Evolutionary conservation across 2,113 vertebrate genomes (phyloP).

Genomic region (Camelus bactrianus): DNA sequence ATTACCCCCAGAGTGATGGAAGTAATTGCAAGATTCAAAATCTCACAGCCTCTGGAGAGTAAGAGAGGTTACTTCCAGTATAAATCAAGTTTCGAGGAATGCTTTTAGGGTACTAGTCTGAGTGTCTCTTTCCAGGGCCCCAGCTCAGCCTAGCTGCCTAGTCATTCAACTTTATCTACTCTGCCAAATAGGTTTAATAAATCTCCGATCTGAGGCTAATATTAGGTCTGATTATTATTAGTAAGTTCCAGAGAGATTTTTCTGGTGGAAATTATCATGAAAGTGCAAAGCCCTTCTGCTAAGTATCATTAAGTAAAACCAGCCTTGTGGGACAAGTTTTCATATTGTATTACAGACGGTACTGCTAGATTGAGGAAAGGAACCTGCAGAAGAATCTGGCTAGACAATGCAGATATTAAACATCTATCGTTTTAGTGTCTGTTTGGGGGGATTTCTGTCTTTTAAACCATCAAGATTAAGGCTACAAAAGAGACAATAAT

Average conservation of each 20-base stretch:
- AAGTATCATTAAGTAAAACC: slow-evolving; percentile 78
- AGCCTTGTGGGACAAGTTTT: slow-evolving; percentile 73
- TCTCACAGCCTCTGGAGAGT: slow-evolving; percentile 7
- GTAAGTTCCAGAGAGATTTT: slow-evolving; percentile 77
- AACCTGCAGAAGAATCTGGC: background rate
- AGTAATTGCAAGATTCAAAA: background rate
- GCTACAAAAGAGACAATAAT: slow-evolving; percentile 45
- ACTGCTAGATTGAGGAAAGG: slow-evolving; percentile 24
- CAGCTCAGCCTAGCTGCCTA: slow-evolving; percentile 44
- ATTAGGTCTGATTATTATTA: slow-evolving; percentile 74
- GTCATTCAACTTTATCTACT: slow-evolving; percentile 53
- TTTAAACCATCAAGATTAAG: slow-evolving; percentile 55
- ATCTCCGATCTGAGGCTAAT: slow-evolving; percentile 69
- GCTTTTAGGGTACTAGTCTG: slow-evolving; percentile 62
- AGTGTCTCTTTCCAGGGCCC: slow-evolving; percentile 15
- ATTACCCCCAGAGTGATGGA: background rate
- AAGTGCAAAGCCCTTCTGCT: slow-evolving; percentile 75
- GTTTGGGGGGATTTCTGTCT: slow-evolving; percentile 49
- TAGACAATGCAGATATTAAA: slow-evolving; percentile 24
- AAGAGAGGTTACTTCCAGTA: slow-evolving; percentile 49
- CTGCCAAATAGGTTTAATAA: slow-evolving; percentile 72
- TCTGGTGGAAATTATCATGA: slow-evolving; percentile 73
- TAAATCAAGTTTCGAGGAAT: slow-evolving; percentile 57
- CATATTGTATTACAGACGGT: slow-evolving; percentile 56
- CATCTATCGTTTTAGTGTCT: background rate